A percentile compares a stretch with the other conserved stretches of the same genome.
These are phyloP conservation scores for Enhydra lutris DNA, from an alignment of 2,113 vertebrate genomes.

Conservation along the genomic window DNA sequence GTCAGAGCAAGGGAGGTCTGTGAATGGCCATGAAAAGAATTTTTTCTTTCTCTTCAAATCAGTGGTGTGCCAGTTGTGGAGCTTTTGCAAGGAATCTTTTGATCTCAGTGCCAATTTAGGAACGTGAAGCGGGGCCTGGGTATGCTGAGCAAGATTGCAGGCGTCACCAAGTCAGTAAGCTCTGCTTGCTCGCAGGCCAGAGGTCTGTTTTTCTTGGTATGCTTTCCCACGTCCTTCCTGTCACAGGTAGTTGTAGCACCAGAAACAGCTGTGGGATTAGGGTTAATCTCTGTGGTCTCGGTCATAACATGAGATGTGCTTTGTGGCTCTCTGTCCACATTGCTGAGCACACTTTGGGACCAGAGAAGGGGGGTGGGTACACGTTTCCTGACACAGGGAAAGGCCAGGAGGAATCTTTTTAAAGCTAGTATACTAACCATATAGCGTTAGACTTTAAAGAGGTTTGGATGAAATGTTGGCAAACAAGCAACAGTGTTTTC, in stretches of 20 bases:
- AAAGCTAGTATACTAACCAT: neutral
- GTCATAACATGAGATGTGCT: no score
- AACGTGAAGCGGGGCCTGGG: neutral
- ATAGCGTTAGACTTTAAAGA: neutral
- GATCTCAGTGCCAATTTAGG: neutral
- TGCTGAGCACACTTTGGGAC: neutral
- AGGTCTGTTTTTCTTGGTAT: neutral
- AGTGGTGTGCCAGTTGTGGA: neutral
- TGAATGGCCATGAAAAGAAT: neutral
- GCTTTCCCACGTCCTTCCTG: neutral
- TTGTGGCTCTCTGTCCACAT: neutral
- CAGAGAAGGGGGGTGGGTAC: neutral
- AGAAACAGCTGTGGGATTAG: neutral
- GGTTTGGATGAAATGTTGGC: neutral
- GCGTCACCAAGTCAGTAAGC: neutral
- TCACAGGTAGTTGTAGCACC: neutral
- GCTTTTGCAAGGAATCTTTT: neutral
- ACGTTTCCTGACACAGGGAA: neutral
- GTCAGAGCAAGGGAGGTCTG: neutral
- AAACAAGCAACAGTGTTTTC: neutral
- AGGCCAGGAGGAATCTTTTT: neutral
- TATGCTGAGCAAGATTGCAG: neutral
- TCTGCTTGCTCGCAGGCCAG: neutral
- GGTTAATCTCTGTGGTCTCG: neutral
- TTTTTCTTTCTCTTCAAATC: neutral